Percentiles rank a stretch among this genome's conserved stretches.
Evolutionary conservation across 2,113 vertebrate genomes (phyloP).

Genomic region (Oryzias curvinotus): DNA sequence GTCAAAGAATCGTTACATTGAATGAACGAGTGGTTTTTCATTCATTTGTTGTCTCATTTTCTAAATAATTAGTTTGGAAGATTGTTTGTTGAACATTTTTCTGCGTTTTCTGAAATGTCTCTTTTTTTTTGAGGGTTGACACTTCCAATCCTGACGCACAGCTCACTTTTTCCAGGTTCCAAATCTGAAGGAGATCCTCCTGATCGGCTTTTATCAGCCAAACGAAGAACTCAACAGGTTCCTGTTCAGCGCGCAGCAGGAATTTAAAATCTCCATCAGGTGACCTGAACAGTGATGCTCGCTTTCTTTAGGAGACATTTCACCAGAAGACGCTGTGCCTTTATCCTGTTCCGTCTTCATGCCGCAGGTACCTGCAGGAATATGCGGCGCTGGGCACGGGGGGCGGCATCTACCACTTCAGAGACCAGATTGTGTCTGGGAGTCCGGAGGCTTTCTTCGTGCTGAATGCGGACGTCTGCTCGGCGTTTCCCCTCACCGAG

Average conservation of each 20-base stretch:
- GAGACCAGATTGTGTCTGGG: slow-evolving; percentile 96
- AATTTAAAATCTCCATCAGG: slow-evolving; percentile 93
- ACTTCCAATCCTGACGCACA: too few relatives aligned
- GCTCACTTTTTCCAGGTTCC: slow-evolving; percentile 75
- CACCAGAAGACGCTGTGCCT: background rate
- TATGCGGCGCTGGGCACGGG: slow-evolving; percentile 93
- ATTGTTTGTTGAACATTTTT: too few relatives aligned
- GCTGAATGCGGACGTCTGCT: slow-evolving; percentile 95
- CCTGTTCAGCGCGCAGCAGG: slow-evolving; percentile 86
- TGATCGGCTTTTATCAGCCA: slow-evolving; percentile 97
- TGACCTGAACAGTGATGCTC: slow-evolving; percentile 7
- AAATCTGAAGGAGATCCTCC: slow-evolving; percentile 93
- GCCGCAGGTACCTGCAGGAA: slow-evolving; percentile 91
- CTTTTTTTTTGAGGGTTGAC: too few relatives aligned
- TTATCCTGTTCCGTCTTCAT: slow-evolving; percentile 15
- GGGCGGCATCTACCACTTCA: slow-evolving; percentile 97
- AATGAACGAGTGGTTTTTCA: too few relatives aligned
- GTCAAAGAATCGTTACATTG: too few relatives aligned
- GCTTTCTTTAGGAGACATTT: too few relatives aligned
- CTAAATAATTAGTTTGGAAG: too few relatives aligned
- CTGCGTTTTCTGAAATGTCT: too few relatives aligned
- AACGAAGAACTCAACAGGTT: slow-evolving; percentile 92
- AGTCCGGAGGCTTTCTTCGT: slow-evolving; percentile 92
- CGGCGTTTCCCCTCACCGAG: slow-evolving; percentile 89
- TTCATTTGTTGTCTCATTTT: too few relatives aligned